Base-by-base conservation (phyloP, 2,113 vertebrate genomes). In the Ceyx margarethae region DNA sequence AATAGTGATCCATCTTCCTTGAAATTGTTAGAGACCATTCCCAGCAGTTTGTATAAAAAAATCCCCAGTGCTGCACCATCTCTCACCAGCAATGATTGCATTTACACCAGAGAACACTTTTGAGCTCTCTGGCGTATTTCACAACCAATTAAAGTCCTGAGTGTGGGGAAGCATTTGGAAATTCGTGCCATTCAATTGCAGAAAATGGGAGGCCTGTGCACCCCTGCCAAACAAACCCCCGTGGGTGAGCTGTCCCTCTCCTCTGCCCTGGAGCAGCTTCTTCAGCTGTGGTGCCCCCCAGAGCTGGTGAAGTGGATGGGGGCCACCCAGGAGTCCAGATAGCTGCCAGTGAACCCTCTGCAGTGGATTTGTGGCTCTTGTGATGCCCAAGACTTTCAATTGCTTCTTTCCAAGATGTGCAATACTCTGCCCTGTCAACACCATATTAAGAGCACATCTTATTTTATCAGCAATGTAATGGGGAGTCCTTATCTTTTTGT, bases 1-100 rank as follows among this genome's bases (percentile, higher is more conserved):
- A 94, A 84, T 43, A 92, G 86, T 69, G 92, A 97, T 97, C 95
- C 76, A 86, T 97, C 97, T 97, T 96, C 81, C 42, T 16, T 61
- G 88, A 86, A 95, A 95, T 94, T 95, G 74, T 94, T 95, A 77
- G 91, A 94, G 58, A 83, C 19, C 5, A 25, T 94, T 96, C 89
- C 93, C 82, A 96, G 8, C 74, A 42, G 91, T 85, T 88, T 91
- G 88, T 95, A 43, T 77, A 65, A 94, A 86, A 92, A 74, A 48
- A 80, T 94, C 94, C 68, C 65, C 57, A 66, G n/a, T 89, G 51
- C 85, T 95, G 80, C 89, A 89, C 56, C 56, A 5, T 86, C 54
- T 94, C 93, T 85, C 25, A 7, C 91, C 93, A 90, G 77, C 94
- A 94, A 84, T 68, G 5, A 51, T 92, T 95, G 92, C 92, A 91